These are phyloP conservation scores for Clivina fossor DNA, from an alignment of 2,888 invertebrate genomes.

Conservation along the genomic window DNA sequence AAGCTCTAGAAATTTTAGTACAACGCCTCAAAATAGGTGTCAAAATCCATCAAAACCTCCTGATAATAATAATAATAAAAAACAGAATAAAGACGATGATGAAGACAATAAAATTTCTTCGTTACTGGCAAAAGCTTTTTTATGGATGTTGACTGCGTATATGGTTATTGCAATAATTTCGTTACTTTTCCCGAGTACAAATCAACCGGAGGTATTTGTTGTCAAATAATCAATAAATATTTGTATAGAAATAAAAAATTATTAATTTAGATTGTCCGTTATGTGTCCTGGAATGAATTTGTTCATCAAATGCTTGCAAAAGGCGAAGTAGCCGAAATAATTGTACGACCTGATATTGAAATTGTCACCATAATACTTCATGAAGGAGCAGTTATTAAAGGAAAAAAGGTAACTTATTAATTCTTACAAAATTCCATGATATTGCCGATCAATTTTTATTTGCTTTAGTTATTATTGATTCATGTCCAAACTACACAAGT, in stretches of 20 bases:
- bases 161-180: conserved; percentile 74
- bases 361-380: conserved; percentile 82
- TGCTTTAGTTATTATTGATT: no score
- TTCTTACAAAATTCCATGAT: no score
- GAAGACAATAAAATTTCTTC: conserved; percentile 72
- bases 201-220: conserved; percentile 68
- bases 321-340: conserved; percentile 89
- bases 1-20: conserved; percentile 44
- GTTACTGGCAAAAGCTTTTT: conserved; percentile 71
- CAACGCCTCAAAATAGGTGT: conserved; percentile 41
- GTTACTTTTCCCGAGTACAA: conserved; percentile 68
- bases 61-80: conserved; percentile 44
- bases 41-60: conserved; percentile 37
- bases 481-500: no score
- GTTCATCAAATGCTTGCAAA: conserved; percentile 90
- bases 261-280: conserved; percentile 62
- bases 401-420: conserved; percentile 64
- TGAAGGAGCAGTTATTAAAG: conserved; percentile 85
- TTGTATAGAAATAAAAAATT: conserved; percentile 2
- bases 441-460: no score
- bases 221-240: conserved; percentile 2
- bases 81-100: conserved; percentile 59
- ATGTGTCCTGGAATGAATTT: conserved; percentile 96
- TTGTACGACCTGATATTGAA: conserved; percentile 81
- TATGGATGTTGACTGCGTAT: conserved; percentile 78